Evolutionary conservation across 1,140 invertebrate species (phyloP).

Genomic region (Zaprionus africanus): DNA sequence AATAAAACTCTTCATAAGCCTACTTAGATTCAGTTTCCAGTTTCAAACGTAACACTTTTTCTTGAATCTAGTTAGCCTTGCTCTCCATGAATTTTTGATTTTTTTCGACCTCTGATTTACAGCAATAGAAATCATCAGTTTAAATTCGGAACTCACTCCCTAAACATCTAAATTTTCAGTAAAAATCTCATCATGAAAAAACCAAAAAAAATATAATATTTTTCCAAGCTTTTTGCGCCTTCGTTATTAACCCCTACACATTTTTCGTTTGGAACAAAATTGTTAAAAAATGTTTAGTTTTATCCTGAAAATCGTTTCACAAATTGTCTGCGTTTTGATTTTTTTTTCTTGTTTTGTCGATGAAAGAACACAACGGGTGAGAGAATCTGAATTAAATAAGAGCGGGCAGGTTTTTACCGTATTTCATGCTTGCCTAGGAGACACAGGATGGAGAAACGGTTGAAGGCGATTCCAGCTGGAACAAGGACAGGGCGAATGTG

Average conservation of each 20-base stretch:
- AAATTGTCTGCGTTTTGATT: neutral
- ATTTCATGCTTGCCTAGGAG: neutral
- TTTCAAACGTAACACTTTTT: neutral
- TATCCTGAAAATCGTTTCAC: neutral
- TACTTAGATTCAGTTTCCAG: no score
- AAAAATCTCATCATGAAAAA: constrained; percentile 9
- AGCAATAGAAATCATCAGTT: constrained; percentile 10
- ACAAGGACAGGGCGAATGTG: neutral
- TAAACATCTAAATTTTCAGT: constrained; percentile 19
- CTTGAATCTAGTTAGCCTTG: constrained; percentile 12
- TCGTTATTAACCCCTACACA: neutral
- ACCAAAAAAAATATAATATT: neutral
- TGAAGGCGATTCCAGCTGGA: neutral
- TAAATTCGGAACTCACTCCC: neutral
- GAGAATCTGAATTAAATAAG: neutral
- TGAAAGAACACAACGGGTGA: neutral
- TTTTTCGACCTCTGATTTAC: neutral
- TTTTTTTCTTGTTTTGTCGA: neutral
- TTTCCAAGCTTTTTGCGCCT: neutral
- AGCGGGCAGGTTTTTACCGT: no score
- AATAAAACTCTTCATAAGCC: no score
- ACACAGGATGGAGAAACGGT: neutral
- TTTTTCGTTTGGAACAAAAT: neutral
- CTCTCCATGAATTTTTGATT: no score
- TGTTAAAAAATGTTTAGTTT: neutral